A percentile compares a stretch with the other conserved stretches of the same genome.
Evolutionary conservation across 2,888 invertebrate genomes (phyloP).

Genomic region (Mimachlamys varia): DNA sequence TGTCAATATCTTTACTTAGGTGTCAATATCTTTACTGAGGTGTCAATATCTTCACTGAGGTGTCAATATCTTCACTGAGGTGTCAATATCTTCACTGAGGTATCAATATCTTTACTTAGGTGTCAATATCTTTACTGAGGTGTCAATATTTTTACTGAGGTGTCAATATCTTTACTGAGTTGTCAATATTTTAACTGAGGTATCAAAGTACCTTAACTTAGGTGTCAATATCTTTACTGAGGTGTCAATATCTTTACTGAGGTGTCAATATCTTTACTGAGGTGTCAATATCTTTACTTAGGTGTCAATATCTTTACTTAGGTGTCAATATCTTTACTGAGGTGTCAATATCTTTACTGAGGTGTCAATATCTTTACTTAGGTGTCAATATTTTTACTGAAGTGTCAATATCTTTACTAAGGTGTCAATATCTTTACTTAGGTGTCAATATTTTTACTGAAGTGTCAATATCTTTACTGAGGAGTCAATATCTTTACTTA

Average conservation of each 20-base stretch:
- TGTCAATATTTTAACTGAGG: background rate
- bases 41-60: background rate
- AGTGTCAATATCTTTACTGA: background rate
- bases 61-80: background rate
- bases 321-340: background rate
- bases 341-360: background rate
- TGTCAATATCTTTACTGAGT: background rate
- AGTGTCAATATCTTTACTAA: background rate
- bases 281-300: no score
- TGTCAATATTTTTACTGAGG: background rate
- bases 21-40: background rate
- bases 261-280: background rate
- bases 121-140: no score
- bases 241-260: background rate
- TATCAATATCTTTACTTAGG: no score
- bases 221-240: background rate
- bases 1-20: background rate
- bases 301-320: background rate
- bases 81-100: background rate
- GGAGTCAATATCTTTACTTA: background rate
- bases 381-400: background rate
- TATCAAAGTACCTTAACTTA: background rate
- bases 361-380: background rate
- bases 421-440: no score
- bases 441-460: background rate